Percentiles rank a stretch among this genome's conserved stretches.
Evolutionary conservation across 1,140 invertebrate species (phyloP).

Genomic region (Brachionus rubens): DNA sequence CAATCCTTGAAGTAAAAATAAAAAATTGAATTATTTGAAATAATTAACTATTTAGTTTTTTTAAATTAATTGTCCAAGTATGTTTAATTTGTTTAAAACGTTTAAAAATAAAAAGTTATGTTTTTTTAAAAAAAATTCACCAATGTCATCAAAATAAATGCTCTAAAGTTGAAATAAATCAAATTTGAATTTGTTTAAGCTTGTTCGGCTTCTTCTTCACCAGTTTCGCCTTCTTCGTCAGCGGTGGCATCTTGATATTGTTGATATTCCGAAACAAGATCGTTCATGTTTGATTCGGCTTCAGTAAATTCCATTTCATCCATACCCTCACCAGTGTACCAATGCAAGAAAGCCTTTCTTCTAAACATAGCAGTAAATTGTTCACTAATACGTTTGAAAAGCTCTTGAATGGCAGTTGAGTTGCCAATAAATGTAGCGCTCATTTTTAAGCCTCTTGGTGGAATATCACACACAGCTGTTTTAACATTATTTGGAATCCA

Average conservation of each 20-base stretch:
- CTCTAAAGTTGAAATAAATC: too few species aligned
- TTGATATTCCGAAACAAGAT: constrained; percentile 84
- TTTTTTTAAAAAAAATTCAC: too few species aligned
- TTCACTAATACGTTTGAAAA: constrained; percentile 74
- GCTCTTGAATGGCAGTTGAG: constrained; percentile 72
- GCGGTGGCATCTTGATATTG: constrained; percentile 76
- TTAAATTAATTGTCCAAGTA: too few species aligned
- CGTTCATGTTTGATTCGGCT: constrained; percentile 75
- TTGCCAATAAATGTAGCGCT: constrained; percentile 63
- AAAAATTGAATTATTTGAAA: too few species aligned
- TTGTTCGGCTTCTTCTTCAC: constrained; percentile 31
- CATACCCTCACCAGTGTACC: constrained; percentile 79
- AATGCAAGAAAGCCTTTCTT: constrained; percentile 74
- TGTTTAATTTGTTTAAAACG: too few species aligned
- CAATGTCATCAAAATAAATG: too few species aligned
- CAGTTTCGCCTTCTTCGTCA: constrained; percentile 45
- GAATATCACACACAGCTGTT: constrained; percentile 68
- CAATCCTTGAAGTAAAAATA: too few species aligned
- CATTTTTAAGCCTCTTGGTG: constrained; percentile 65
- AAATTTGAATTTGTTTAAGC: too few species aligned
- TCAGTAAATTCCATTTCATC: constrained; percentile 75
- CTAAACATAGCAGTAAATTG: constrained; percentile 74
- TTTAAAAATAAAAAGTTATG: too few species aligned
- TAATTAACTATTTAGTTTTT: too few species aligned
- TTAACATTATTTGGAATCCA: constrained; percentile 71